These are phyloP conservation scores for Porites evermanni DNA, from an alignment of 92 coral and sea anemone genomes.

Conservation along the genomic window DNA sequence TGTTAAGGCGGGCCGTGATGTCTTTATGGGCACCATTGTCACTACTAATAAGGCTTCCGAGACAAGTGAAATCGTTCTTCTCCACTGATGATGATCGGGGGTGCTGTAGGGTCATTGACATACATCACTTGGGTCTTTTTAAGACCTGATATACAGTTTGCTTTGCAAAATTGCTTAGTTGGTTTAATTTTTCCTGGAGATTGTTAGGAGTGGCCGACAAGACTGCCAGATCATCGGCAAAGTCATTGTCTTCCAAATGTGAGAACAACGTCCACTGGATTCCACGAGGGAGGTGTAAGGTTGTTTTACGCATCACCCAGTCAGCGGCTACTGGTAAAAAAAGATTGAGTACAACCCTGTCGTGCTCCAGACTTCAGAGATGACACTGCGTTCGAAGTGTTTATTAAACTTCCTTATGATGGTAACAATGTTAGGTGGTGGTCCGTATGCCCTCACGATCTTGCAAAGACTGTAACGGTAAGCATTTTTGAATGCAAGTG, in stretches of 20 bases:
- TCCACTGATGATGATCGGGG: not conserved
- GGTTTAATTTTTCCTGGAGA: slow-evolving; percentile 26
- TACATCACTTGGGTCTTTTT: slow-evolving; percentile 19
- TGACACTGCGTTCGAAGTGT: not conserved
- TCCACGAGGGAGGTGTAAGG: slow-evolving; percentile 13
- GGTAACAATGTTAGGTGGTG: not conserved
- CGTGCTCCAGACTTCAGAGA: not conserved
- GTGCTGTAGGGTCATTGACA: not conserved
- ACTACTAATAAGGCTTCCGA: not conserved
- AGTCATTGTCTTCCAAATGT: slow-evolving; percentile 21
- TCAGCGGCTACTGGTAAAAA: slow-evolving; percentile 16
- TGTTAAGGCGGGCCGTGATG: slow-evolving; percentile 8
- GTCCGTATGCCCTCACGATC: not conserved
- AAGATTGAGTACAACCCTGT: not conserved
- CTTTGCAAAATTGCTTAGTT: slow-evolving; percentile 3
- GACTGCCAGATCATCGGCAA: slow-evolving; percentile 15
- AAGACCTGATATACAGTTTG: slow-evolving; percentile 26
- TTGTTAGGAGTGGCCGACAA: slow-evolving; percentile 7
- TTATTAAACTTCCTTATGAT: not conserved
- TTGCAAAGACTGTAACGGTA: not conserved
- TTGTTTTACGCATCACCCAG: slow-evolving; percentile 21
- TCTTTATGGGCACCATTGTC: slow-evolving; percentile 22
- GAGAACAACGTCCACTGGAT: slow-evolving; percentile 13
- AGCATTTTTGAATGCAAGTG: not conserved
- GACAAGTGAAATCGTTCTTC: slow-evolving; percentile 13